Conservation (phyloP, 2,888 invertebrate genomes). For the Platycnemis pennipes region DNA sequence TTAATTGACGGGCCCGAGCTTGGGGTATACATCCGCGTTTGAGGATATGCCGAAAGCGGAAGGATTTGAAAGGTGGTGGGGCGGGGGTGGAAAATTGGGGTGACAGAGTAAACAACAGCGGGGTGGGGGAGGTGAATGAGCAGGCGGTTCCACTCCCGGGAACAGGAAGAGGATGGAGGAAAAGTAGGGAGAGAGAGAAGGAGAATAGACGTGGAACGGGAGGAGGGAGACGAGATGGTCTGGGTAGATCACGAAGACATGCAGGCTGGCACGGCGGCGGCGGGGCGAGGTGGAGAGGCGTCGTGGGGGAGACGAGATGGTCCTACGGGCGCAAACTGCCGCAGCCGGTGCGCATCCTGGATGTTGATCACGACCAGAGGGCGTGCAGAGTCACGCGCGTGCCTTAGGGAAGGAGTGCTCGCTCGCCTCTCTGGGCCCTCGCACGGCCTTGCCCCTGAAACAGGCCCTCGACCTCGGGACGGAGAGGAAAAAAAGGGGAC, state of each 20-base stretch:
- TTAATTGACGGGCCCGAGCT: background rate
- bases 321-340: too few relatives aligned
- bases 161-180: background rate
- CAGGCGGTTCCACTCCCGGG: background rate
- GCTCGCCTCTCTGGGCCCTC: slow-evolving; percentile 4
- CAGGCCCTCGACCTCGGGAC: slow-evolving; percentile 33
- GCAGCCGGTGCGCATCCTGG: slow-evolving; percentile 34
- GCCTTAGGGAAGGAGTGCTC: background rate
- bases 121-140: background rate
- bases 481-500: background rate
- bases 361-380: slow-evolving; percentile 52
- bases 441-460: slow-evolving; percentile 51
- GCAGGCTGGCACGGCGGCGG: background rate
- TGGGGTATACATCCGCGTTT: background rate
- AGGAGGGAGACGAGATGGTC: background rate
- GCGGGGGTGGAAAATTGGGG: background rate
- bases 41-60: background rate
- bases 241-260: slow-evolving; percentile 9
- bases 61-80: background rate
- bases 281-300: background rate
- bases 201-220: background rate
- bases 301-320: too few relatives aligned
- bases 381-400: slow-evolving; percentile 51
- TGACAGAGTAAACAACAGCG: background rate
- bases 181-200: background rate